A percentile compares a stretch with the other conserved stretches of the same genome.
phyloP scores from a whole-genome alignment of 2,113 vertebrate genomes.

The Stegostoma tigrinum region DNA sequence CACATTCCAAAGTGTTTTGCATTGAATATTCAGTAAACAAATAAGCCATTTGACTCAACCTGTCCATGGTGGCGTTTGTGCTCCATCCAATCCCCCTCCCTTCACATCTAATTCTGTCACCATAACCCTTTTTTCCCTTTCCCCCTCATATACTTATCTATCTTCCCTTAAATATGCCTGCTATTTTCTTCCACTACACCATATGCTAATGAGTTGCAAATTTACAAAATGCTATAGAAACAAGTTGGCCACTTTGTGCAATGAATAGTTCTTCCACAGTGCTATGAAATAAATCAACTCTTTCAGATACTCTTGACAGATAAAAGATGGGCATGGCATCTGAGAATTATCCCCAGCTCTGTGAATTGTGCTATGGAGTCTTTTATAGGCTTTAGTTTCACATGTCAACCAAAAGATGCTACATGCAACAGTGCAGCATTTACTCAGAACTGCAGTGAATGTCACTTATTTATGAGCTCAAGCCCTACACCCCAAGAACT shows the following conservation, averaged over 20 bases:
- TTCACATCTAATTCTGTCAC: not conserved
- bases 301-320: not conserved
- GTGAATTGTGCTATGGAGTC: not conserved
- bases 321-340: not conserved
- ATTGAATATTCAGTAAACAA: not conserved
- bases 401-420: not conserved
- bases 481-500: not conserved
- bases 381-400: not conserved
- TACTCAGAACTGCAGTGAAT: not conserved
- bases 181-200: not conserved
- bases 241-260: not conserved
- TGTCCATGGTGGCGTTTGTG: not conserved
- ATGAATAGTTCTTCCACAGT: not conserved
- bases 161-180: not conserved
- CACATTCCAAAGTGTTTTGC: not conserved
- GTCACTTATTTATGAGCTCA: not conserved
- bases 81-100: not conserved
- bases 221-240: not conserved
- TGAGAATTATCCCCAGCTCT: not conserved
- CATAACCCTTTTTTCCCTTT: not conserved
- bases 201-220: not conserved
- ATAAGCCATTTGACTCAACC: not conserved
- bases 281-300: not conserved
- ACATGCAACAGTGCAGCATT: not conserved
- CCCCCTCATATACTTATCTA: not conserved